Evolutionary conservation across 2,797 vertebrate genomes (phyloP), one percentile per base, ranked within the genome.

Genomic region (Anguilla obscura): DNA sequence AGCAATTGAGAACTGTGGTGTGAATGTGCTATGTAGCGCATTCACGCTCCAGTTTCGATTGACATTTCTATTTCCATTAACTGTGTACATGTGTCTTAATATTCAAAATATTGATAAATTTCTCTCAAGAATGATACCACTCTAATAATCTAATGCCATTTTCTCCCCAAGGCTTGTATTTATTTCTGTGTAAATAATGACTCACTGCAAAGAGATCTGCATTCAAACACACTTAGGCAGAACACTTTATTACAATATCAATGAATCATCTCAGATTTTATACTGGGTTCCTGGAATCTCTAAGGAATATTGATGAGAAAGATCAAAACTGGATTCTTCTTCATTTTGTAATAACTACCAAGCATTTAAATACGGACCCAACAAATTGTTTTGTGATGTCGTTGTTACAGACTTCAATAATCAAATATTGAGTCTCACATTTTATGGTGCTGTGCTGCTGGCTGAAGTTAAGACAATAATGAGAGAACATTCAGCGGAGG

Each of bases 131-230:
- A 30, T 36, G 69, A 74, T n/a, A 27, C 63, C 4, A 45, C 30
- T 21, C 40, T 48, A 82, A 82, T 50, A 82, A 50, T 82, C 21
- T 48, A 50, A 82, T 2, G 10, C 16, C 40, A 40, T 18, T 76
- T 76, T 76, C 33, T 76, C 71, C 33, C 33, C 33, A 40, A 40
- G 71, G 30, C 30, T 40, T 76, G 71, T 76, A 76, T 1, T 36
- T 36, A 76, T 36, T 40, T 36, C 33, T 18, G 12, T 76, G 27
- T 71, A 71, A 71, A 71, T 71, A 71, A 71, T 71, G 71, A 40
- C 71, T 76, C 71, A 76, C 71, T 76, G 71, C 27, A 71, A 27
- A 66, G 6, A 74, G 69, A 76, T 76, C 12, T 76, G 71, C 33
- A 18, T 76, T 76, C 33, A 40, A 14, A 36, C 71, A 76, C 21